Evolutionary conservation across 2,797 vertebrate genomes (phyloP).

Genomic region (Tachyglossus aculeatus): DNA sequence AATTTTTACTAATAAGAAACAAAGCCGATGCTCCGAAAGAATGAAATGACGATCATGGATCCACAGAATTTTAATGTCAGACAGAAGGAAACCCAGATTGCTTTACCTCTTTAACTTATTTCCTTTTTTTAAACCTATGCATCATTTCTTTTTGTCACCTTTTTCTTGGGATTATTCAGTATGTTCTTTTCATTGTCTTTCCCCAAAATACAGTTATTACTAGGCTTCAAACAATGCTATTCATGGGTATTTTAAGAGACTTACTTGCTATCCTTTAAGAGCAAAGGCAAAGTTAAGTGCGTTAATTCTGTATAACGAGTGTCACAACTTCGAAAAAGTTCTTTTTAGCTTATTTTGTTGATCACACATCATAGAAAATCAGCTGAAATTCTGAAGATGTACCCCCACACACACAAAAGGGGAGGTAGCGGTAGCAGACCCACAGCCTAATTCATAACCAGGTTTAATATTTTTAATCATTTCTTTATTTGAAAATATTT

Average conservation of each 20-base stretch:
- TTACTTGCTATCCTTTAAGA: background rate
- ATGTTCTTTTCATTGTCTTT: background rate
- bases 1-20: too few species aligned
- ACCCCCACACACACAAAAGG: background rate
- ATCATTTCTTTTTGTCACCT: constrained; percentile 7
- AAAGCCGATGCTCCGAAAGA: too few species aligned
- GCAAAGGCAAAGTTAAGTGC: background rate
- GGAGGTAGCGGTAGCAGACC: constrained; percentile 3
- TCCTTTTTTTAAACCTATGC: background rate
- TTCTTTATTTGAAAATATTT: background rate
- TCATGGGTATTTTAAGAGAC: background rate
- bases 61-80: background rate
- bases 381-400: background rate
- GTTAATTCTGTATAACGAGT: background rate
- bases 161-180: constrained; percentile 10
- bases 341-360: too few species aligned
- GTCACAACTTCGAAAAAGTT: too few species aligned
- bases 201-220: constrained; percentile 8
- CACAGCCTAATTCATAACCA: background rate
- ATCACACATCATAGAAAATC: too few species aligned
- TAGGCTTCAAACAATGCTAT: background rate
- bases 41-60: too few species aligned
- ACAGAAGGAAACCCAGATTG: constrained; percentile 15
- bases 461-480: background rate
- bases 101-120: background rate